Conservation (phyloP, 2,888 invertebrate genomes). For the Coelogynopora nodosa region DNA sequence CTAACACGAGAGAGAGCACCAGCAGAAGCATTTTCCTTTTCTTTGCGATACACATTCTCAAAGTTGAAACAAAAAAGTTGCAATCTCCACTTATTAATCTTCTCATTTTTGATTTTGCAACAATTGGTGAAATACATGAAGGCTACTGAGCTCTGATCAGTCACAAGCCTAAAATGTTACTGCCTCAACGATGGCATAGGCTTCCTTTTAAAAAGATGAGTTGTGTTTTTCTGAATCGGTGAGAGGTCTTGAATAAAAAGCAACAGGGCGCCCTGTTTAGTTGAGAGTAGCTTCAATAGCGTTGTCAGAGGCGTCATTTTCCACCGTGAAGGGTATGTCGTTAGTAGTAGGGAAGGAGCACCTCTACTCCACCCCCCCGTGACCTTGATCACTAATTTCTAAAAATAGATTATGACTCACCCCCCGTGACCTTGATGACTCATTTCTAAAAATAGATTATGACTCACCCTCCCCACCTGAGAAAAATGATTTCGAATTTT, state of each 20-base stretch:
- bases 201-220: constrained; percentile 47
- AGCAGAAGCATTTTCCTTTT: constrained; percentile 44
- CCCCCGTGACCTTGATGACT: too few relatives aligned
- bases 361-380: too few relatives aligned
- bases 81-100: constrained; percentile 48
- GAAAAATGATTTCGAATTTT: too few relatives aligned
- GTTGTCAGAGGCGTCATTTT: too few relatives aligned
- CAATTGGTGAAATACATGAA: constrained; percentile 46
- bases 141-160: constrained; percentile 47
- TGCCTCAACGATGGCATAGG: constrained; percentile 45
- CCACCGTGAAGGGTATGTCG: too few relatives aligned
- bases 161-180: constrained; percentile 48
- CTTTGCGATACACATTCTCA: constrained; percentile 47
- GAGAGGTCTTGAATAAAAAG: constrained; percentile 30
- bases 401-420: too few relatives aligned
- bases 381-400: too few relatives aligned
- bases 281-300: constrained; percentile 21
- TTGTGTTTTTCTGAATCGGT: neutral
- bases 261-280: constrained; percentile 37
- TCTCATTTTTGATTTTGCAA: constrained; percentile 49
- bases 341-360: too few relatives aligned
- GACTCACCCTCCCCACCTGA: too few relatives aligned
- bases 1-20: constrained; percentile 45
- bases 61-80: constrained; percentile 46
- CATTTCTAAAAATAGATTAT: too few relatives aligned